Evolutionary conservation across 2,797 vertebrate species (phyloP), one percentile per base, ranked within the genome.

Genomic region (Acanthornis magna): DNA sequence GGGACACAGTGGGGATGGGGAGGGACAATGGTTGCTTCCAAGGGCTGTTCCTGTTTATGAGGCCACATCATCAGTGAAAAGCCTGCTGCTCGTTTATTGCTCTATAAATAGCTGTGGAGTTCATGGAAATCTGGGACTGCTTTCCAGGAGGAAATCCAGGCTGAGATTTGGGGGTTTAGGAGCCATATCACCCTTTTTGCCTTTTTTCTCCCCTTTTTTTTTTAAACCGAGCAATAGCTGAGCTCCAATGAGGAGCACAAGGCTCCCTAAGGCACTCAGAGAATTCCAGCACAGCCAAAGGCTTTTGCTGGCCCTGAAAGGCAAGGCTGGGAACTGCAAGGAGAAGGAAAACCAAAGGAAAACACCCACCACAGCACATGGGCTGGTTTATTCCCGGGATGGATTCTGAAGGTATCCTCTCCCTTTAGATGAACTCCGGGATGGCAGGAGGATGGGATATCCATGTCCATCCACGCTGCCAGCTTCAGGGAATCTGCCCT

Each of bases 221-320:
- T 55, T 63, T 40, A 6, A 38, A 38, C 18, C 2, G 17, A n/a
- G 60, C 14, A 3, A 0, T 2, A 42, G 9, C 25, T 75, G 4
- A 4, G n/a, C 54, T 61, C 29, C 20, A 12, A 5, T 1, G 8
- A 29, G 1, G 6, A 77, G 22, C 58, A 5, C 11, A 0, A 17
- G 40, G 30, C 63, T 88, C 40, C 9, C 1, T 3, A 6, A 23
- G 38, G 58, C 63, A 18, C 0, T 0, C 0, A 0, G 62, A 21
- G 73, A 48, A 21, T 4, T 36, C 34, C 50, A 36, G 74, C 43
- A 4, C 70, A 90, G 78, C 51, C 16, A 13, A 78, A 81, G 60
- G 88, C 53, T 76, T 95, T 54, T 92, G 78, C 86, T 96, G 94
- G 68, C 91, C 77, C 94, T 91, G 75, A 43, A 86, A 83, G 92